A percentile compares a stretch with the other conserved stretches of the same genome.
These are phyloP conservation scores for Acropora tenuis DNA, from an alignment of 64 coral and sea anemone genomes.

Conservation along the genomic window DNA sequence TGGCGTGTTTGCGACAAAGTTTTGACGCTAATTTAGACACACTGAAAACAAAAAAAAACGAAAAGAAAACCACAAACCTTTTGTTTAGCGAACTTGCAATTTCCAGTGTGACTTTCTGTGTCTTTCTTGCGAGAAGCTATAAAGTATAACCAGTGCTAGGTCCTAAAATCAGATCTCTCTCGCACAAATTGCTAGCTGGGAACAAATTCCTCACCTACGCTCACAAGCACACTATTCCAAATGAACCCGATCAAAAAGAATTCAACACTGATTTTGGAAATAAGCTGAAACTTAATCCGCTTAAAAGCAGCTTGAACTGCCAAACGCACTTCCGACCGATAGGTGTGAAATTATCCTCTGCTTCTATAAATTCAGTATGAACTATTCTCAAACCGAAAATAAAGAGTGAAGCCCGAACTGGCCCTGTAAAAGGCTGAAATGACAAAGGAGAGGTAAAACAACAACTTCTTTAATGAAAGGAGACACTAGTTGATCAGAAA, in stretches of 20 bases:
- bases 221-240: background rate
- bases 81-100: background rate
- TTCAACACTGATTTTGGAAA: background rate
- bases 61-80: conserved; percentile 34
- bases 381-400: background rate
- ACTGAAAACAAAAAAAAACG: background rate
- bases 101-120: background rate
- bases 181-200: background rate
- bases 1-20: background rate
- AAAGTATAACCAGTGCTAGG: too few species aligned
- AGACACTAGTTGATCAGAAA: too few species aligned
- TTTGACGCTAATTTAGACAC: conserved; percentile 5
- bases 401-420: background rate
- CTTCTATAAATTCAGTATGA: background rate
- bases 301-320: conserved; percentile 22
- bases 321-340: conserved; percentile 18
- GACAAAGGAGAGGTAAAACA: too few species aligned
- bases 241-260: background rate
- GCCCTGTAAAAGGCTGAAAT: too few species aligned
- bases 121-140: background rate
- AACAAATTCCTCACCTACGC: background rate
- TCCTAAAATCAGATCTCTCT: background rate
- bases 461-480: too few species aligned
- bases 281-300: conserved; percentile 32
- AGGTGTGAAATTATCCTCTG: background rate